Conservation (phyloP, 1,140 invertebrate species). For the Cecropterus lyciades region DNA sequence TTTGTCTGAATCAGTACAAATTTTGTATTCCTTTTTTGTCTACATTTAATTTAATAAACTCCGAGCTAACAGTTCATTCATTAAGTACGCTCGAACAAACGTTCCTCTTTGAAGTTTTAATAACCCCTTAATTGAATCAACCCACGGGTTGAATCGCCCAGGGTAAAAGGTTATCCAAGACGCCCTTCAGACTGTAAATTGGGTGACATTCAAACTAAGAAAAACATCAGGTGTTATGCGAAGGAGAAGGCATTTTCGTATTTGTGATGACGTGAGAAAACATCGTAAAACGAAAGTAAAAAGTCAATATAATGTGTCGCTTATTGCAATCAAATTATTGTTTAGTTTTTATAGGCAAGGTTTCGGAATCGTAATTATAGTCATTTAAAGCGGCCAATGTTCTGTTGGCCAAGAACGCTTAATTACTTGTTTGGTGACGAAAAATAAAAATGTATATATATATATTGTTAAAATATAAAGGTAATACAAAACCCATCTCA, state of each 20-base stretch:
- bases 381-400: not conserved
- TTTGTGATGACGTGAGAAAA: not conserved
- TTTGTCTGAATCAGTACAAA: too few relatives aligned
- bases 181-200: constrained; percentile 11
- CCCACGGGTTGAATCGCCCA: constrained; percentile 1
- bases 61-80: not conserved
- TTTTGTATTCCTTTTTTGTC: not conserved
- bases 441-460: too few relatives aligned
- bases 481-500: not conserved
- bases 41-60: constrained; percentile 1
- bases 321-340: too few relatives aligned
- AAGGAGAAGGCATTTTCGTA: too few relatives aligned
- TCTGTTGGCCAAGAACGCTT: not conserved
- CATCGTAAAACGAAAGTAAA: not conserved
- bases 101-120: constrained; percentile 9
- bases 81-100: not conserved
- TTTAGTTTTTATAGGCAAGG: too few relatives aligned
- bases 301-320: too few relatives aligned
- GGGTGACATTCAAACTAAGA: constrained; percentile 16
- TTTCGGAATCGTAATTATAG: too few relatives aligned
- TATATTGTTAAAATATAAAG: not conserved
- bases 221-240: not conserved
- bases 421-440: not conserved
- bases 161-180: constrained; percentile 8
- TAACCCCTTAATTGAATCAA: constrained; percentile 7